Conservation (phyloP, 2,113 vertebrate species). For the Mustela nigripes region DNA sequence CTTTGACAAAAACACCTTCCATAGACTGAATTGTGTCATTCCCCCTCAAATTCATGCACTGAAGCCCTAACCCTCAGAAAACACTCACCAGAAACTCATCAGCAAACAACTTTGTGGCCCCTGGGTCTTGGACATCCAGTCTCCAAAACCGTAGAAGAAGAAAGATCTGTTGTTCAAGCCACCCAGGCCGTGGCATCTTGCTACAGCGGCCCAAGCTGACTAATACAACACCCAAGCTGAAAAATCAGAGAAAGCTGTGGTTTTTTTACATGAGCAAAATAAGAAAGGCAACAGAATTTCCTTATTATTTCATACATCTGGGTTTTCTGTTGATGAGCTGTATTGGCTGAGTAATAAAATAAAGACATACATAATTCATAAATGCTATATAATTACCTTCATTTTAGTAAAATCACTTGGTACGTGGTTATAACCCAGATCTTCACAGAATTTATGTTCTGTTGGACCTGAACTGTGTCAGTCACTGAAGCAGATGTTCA, state of each 20-base stretch:
- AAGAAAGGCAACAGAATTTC: conserved; percentile 44
- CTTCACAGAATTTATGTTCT: conserved; percentile 9
- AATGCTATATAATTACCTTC: not conserved
- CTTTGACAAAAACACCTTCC: not conserved
- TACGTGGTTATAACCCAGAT: conserved; percentile 21
- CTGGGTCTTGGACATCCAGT: not conserved
- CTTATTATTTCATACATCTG: not conserved
- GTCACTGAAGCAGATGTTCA: not conserved
- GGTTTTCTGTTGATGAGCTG: not conserved
- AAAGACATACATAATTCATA: not conserved
- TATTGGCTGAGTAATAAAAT: not conserved
- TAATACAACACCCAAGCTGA: not conserved
- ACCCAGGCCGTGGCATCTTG: not conserved
- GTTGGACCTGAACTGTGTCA: not conserved
- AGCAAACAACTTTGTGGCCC: not conserved
- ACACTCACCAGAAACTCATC: not conserved
- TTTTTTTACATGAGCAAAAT: conserved; percentile 44
- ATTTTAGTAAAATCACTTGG: not conserved
- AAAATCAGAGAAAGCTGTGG: not conserved
- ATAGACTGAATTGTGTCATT: not conserved
- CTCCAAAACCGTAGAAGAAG: not conserved
- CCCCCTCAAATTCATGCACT: not conserved
- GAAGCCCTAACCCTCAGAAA: not conserved
- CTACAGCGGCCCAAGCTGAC: not conserved
- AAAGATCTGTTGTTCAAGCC: not conserved